Evolutionary conservation across 2,797 vertebrate genomes (phyloP), one percentile per base, ranked within the genome.

Genomic region (Pteropus rufus): DNA sequence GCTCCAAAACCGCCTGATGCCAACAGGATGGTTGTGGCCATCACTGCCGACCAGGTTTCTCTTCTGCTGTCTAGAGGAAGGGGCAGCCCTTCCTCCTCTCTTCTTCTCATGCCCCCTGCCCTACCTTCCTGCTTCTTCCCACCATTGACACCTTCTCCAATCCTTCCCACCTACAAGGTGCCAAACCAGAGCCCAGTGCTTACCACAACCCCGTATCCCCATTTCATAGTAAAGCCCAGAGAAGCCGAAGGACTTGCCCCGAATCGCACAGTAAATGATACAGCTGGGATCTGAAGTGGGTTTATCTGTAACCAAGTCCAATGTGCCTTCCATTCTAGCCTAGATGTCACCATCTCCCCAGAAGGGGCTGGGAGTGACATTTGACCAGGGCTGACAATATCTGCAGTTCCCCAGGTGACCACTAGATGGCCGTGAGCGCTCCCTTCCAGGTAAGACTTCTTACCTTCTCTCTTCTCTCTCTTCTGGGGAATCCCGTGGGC

Each of bases 361-460:
- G 14, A 69, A 89, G 44, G 9, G 18, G 12, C 10, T 56, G 10
- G 23, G 12, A 29, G 36, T 72, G 4, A 91, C 56, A 46, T 80
- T 80, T 62, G 39, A 44, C 15, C 0, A 21, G 8, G 3, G 67
- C 31, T 11, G 87, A 92, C 72, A 80, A 77, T 54, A 85, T 24
- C 18, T 87, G 94, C 65, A 97, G 79, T 97, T 94, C 60, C 49
- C 44, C 80, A 90, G 14, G 21, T 95, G 75, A 24, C 95, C 97
- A 96, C 93, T n/a, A 96, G 96, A 69, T 95, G 96, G 93, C 89
- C 8, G 29, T 58, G 73, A 60, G 64, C 64, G 0, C 41, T 83
- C 19, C 7, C 54, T 10, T 75, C 76, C 93, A 95, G 85, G 94
- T 94, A 67, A 65, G 84, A 73, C 80, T 64, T 82, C 64, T 46